Evolutionary conservation across 2,888 invertebrate species (phyloP).

Genomic region (Ceramica pisi): DNA sequence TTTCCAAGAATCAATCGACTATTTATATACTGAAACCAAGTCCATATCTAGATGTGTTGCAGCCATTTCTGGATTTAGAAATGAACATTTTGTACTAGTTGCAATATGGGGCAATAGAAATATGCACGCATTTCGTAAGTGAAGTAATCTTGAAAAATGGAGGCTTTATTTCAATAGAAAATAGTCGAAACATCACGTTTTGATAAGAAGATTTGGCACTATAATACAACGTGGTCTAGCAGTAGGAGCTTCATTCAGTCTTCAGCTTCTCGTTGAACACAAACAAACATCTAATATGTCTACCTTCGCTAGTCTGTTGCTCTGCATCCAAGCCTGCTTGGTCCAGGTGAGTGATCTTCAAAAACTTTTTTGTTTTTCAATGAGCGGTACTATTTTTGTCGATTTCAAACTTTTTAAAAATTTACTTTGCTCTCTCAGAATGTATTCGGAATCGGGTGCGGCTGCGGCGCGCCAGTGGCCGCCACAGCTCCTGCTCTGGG

Average conservation of each 20-base stretch:
- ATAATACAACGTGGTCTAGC: neutral
- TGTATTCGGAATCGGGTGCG: neutral
- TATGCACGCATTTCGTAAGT: constrained; percentile 3
- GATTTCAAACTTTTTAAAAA: no score
- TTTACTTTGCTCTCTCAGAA: neutral
- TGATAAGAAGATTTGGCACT: constrained; percentile 23
- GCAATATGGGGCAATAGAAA: constrained; percentile 11
- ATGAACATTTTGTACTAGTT: neutral
- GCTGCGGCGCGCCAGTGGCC: neutral
- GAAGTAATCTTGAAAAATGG: neutral
- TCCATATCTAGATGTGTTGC: constrained; percentile 13
- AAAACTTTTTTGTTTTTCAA: no score
- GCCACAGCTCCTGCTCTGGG: neutral
- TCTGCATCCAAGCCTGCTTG: no score
- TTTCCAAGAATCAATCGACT: constrained; percentile 19
- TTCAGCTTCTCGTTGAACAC: no score
- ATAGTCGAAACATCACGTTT: neutral
- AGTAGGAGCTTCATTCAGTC: no score
- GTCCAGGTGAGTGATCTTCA: no score
- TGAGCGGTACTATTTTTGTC: neutral
- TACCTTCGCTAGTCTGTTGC: no score
- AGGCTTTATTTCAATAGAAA: constrained; percentile 9
- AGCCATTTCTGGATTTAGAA: constrained; percentile 11
- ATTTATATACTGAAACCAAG: constrained; percentile 35
- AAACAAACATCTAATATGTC: no score